Conservation (phyloP, 2,888 invertebrate species). For the Pteria penguin region DNA sequence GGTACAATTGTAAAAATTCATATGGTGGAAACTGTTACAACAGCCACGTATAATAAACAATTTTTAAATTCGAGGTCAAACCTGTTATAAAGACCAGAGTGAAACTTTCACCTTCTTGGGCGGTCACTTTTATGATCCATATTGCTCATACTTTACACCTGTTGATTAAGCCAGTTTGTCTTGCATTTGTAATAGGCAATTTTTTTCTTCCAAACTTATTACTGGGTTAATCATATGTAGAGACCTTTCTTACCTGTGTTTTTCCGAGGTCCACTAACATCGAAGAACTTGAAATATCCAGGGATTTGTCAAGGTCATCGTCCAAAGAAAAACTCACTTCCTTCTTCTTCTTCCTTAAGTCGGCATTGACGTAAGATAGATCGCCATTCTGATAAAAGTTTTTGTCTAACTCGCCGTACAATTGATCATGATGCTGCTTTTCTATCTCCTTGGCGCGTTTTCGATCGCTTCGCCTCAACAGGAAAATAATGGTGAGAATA, state of each 20-base stretch:
- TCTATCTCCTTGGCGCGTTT: neutral
- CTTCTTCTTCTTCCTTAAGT: constrained; percentile 51
- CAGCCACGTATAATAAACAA: too few species aligned
- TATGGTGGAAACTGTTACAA: too few species aligned
- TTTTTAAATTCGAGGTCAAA: too few species aligned
- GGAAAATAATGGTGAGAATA: constrained; percentile 47
- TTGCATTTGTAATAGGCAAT: too few species aligned
- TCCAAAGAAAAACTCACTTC: constrained; percentile 65
- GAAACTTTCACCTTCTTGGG: too few species aligned
- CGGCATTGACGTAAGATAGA: constrained; percentile 30
- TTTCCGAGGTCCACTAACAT: neutral
- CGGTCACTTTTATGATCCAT: too few species aligned
- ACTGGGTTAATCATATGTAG: too few species aligned
- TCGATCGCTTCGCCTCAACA: constrained; percentile 40
- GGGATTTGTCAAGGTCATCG: constrained; percentile 49
- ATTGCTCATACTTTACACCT: too few species aligned
- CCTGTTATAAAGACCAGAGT: too few species aligned
- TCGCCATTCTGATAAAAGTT: constrained; percentile 1
- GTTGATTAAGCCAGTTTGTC: too few species aligned
- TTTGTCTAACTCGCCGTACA: constrained; percentile 6
- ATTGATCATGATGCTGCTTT: neutral
- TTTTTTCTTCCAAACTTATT: too few species aligned
- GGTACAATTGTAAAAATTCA: too few species aligned
- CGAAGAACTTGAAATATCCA: constrained; percentile 30
- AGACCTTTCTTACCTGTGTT: neutral